These are phyloP conservation scores for Nebria brevicollis DNA, from an alignment of 2,888 invertebrate species.

Conservation along the genomic window DNA sequence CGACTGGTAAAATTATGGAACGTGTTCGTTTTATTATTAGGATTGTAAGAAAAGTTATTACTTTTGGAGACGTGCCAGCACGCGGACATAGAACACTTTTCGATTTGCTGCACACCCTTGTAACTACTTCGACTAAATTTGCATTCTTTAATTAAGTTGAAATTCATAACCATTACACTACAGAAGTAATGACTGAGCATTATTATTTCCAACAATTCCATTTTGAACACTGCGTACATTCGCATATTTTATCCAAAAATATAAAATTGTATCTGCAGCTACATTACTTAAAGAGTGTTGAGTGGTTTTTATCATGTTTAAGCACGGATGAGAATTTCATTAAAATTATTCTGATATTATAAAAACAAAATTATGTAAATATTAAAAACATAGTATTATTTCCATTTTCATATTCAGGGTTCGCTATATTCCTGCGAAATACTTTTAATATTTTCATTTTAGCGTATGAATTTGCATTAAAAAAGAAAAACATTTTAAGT, in stretches of 20 bases:
- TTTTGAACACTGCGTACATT: not conserved
- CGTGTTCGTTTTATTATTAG: not conserved
- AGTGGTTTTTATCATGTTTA: no score
- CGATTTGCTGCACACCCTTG: not conserved
- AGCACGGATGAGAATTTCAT: no score
- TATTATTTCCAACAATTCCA: not conserved
- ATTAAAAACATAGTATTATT: no score
- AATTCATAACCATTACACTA: not conserved
- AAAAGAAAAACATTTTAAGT: slow-evolving; percentile 15
- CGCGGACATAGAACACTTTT: not conserved
- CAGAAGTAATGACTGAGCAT: not conserved
- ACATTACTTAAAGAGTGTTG: no score
- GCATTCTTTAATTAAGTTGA: slow-evolving; percentile 1
- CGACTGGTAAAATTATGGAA: not conserved
- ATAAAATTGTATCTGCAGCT: no score
- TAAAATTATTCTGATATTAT: no score
- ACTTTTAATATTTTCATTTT: not conserved
- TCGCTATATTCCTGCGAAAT: no score
- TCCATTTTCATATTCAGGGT: no score
- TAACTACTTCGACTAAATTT: not conserved
- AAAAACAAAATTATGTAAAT: no score
- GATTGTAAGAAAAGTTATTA: not conserved
- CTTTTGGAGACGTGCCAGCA: not conserved
- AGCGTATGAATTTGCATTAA: slow-evolving; percentile 16
- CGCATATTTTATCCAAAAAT: no score